Percentiles rank a stretch among this genome's conserved stretches.
Conservation (phyloP, 1,140 invertebrate genomes). For the Eulimnadia texana region DNA sequence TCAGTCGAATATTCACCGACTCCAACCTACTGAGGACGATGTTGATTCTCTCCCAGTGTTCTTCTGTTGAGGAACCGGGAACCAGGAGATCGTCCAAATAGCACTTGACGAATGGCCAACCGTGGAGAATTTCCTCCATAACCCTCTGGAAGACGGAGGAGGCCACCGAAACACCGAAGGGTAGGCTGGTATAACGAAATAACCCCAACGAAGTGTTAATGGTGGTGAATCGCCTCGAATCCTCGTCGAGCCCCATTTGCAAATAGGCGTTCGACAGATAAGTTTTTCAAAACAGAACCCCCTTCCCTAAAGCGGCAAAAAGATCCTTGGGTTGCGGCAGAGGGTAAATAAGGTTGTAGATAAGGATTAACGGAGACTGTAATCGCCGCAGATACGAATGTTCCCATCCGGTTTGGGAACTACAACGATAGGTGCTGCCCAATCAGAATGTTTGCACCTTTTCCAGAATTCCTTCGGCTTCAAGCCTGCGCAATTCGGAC, state of each 20-base stretch:
- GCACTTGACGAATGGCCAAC: slow-evolving; percentile 21
- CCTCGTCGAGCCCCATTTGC: slow-evolving; percentile 20
- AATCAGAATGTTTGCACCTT: slow-evolving; percentile 21
- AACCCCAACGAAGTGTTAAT: slow-evolving; percentile 24
- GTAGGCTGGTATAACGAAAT: slow-evolving; percentile 28
- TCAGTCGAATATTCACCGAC: slow-evolving; percentile 22
- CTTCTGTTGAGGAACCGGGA: slow-evolving; percentile 1
- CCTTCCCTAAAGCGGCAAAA: slow-evolving; percentile 18
- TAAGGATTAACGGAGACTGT: slow-evolving; percentile 23
- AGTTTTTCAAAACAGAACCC: slow-evolving; percentile 22
- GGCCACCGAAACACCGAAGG: slow-evolving; percentile 34
- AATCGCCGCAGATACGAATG: slow-evolving; percentile 28
- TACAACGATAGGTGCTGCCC: slow-evolving; percentile 29
- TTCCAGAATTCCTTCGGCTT: slow-evolving; percentile 18
- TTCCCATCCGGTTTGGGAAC: slow-evolving; percentile 27
- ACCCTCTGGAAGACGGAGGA: slow-evolving; percentile 35
- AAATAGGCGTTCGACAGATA: slow-evolving; percentile 23
- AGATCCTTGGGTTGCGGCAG: slow-evolving; percentile 23
- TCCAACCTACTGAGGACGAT: slow-evolving; percentile 22
- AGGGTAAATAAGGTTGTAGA: slow-evolving; percentile 21
- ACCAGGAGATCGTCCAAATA: slow-evolving; percentile 26
- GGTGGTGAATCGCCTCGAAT: not conserved
- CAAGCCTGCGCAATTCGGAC: not conserved
- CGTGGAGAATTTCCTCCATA: slow-evolving; percentile 29
- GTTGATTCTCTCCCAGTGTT: slow-evolving; percentile 22